Evolutionary conservation across 2,888 invertebrate species (phyloP).

Genomic region (Unio pictorum): DNA sequence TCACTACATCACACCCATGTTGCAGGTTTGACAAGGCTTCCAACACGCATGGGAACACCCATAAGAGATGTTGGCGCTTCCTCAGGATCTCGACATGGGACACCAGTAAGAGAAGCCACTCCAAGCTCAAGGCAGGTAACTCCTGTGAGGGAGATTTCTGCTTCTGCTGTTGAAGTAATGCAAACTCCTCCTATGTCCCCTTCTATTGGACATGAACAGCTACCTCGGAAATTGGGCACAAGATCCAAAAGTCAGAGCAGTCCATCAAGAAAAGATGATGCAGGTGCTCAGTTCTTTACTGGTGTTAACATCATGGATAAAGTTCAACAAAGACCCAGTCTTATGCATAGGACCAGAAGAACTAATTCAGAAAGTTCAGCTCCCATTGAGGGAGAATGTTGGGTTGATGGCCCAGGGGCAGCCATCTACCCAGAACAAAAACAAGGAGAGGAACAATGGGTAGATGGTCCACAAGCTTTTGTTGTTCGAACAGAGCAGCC

Average conservation of each 20-base stretch:
- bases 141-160: slow-evolving; percentile 25
- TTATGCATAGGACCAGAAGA: slow-evolving; percentile 20
- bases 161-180: slow-evolving; percentile 10
- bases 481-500: slow-evolving; percentile 34
- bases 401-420: slow-evolving; percentile 96
- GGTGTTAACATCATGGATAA: slow-evolving; percentile 39
- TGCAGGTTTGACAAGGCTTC: slow-evolving; percentile 30
- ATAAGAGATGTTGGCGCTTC: slow-evolving; percentile 34
- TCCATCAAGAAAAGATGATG: slow-evolving; percentile 26
- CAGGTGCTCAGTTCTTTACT: slow-evolving; percentile 25
- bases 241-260: slow-evolving; percentile 19
- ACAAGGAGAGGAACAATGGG: slow-evolving; percentile 84
- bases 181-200: slow-evolving; percentile 37
- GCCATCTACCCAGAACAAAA: slow-evolving; percentile 54
- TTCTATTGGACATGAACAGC: slow-evolving; percentile 32
- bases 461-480: slow-evolving; percentile 85
- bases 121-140: slow-evolving; percentile 25
- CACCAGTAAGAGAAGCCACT: slow-evolving; percentile 24
- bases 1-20: slow-evolving; percentile 31
- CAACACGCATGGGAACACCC: slow-evolving; percentile 22
- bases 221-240: slow-evolving; percentile 33
- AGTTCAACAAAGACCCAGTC: slow-evolving; percentile 13
- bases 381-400: slow-evolving; percentile 79
- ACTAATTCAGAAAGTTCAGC: slow-evolving; percentile 28
- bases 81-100: slow-evolving; percentile 33